Evolutionary conservation across 2,113 vertebrate species (phyloP).

Genomic region (Vireo altiloquus): DNA sequence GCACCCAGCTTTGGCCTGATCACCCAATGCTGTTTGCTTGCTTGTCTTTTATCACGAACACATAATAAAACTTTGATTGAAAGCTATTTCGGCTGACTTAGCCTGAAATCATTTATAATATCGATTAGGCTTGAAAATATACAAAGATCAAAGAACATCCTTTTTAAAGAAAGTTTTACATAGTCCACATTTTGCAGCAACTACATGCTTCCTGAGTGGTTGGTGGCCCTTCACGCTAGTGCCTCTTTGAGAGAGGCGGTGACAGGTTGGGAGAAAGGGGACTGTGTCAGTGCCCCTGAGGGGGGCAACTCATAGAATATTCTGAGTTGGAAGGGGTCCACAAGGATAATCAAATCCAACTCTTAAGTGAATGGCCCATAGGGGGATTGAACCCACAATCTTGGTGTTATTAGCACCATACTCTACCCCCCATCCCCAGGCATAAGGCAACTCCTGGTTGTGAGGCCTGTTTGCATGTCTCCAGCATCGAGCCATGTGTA

Average conservation of each 20-base stretch:
- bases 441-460: not conserved
- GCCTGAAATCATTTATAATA: too few relatives aligned
- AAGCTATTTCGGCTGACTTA: too few relatives aligned
- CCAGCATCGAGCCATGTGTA: not conserved
- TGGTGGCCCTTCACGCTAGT: not conserved
- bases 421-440: not conserved
- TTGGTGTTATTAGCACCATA: too few relatives aligned
- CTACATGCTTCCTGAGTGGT: not conserved
- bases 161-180: not conserved
- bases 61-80: too few relatives aligned
- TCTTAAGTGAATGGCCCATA: too few relatives aligned
- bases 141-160: not conserved
- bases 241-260: not conserved
- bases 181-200: not conserved
- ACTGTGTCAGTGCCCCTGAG: not conserved
- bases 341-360: too few relatives aligned
- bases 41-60: too few relatives aligned
- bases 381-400: too few relatives aligned
- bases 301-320: not conserved
- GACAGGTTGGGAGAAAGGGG: not conserved
- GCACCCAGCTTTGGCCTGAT: too few relatives aligned
- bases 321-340: too few relatives aligned
- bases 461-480: not conserved
- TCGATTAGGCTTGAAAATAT: not conserved
- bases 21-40: too few relatives aligned